Conservation (phyloP, 30 jellyfish, hydroid and myxozoan species). For the Nemopilema nomurai region DNA sequence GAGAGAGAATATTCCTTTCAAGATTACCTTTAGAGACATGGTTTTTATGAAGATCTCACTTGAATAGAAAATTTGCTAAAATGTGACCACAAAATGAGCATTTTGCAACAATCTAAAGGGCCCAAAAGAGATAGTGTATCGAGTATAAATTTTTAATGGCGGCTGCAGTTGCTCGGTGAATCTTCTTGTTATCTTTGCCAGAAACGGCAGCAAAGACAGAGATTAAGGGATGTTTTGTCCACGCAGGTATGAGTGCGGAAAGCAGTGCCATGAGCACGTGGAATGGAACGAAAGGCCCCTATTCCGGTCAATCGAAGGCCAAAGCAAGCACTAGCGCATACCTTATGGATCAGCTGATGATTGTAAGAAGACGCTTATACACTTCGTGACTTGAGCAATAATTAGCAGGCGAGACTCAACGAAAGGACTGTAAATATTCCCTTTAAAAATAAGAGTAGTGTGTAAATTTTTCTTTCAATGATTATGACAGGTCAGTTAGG, state of each 20-base stretch:
- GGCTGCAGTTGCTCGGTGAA: background rate
- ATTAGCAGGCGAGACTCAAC: too few species aligned
- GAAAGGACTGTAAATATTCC: too few species aligned
- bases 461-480: too few species aligned
- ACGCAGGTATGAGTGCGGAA: constrained; percentile 80
- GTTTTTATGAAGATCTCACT: background rate
- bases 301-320: constrained; percentile 68
- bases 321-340: constrained; percentile 69
- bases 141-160: background rate
- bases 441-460: too few species aligned
- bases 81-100: background rate
- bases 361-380: constrained; percentile 9
- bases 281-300: constrained; percentile 50
- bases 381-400: background rate
- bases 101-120: background rate
- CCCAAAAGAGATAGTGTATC: background rate
- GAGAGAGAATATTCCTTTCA: background rate
- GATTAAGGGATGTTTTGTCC: background rate
- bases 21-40: background rate
- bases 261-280: constrained; percentile 87
- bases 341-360: constrained; percentile 72
- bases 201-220: background rate
- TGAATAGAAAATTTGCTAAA: background rate
- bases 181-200: background rate
- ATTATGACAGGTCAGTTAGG: too few species aligned